Evolutionary conservation across 1,140 invertebrate genomes (phyloP), one percentile per base, ranked within the genome.

Genomic region (Asbolus verrucosus): DNA sequence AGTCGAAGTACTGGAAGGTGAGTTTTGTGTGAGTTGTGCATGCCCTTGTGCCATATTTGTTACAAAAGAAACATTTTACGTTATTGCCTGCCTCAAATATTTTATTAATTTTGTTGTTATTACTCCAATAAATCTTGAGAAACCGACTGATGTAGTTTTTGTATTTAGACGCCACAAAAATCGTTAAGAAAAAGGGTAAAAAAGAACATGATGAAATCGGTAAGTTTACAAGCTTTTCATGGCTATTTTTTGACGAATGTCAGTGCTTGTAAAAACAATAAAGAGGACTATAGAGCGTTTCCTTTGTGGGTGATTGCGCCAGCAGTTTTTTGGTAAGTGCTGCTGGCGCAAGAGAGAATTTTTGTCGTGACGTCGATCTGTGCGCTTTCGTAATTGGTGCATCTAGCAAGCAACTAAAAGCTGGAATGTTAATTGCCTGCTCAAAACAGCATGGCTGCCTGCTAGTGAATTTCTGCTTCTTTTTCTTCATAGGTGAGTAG

Each of bases 1-100:
- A 75, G 67, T 77, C 54, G 76, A 78, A 77, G 73, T 79, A 33
- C 65, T 74, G 36, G 73, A 73, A 71, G 78, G 78, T 78, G 73
- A 78, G 78, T 78, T 66, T 65, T 65, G 39, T 65, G 50, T 67
- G 61, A 24, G 39, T 30, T 65, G 33, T 65, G 62, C 39, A 43
- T 43, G 62, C 19, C 18, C 27, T 61, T 6, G 36, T 65, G 38
- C 62, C 62, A 43, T 63, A 63, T 24, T 27, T 63, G 21, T 63
- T 39, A 13, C 19, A 63, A 63, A 63, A 3, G 16, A 38, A 8
- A 62, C 36, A 63, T 21, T 54, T 15, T 54, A 30, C 46, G 46
- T 54, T 31, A 54, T 63, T 63, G 61, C 61, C 61, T 63, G 61
- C 61, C 61, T 63, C n/a, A n/a, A n/a, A 54, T 54, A 54, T 63